Evolutionary conservation across 2,797 vertebrate genomes (phyloP), one percentile per base, ranked within the genome.

Genomic region (Gymnothorax javanicus): DNA sequence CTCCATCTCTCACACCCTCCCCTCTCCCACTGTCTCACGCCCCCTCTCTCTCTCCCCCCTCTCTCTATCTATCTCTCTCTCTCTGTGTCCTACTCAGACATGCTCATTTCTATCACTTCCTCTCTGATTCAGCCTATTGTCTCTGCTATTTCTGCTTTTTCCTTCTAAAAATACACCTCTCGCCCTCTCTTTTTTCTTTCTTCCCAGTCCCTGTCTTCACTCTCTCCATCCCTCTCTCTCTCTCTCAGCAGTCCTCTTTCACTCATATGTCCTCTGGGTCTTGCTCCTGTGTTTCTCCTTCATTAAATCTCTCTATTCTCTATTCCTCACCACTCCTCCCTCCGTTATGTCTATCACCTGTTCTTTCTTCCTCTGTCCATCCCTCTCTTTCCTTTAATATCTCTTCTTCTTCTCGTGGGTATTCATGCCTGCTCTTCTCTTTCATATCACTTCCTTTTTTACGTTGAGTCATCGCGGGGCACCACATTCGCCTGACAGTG

Each of bases 381-480:
- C 8, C 56, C 84, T 23, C 54, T 60, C 64, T 6, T 6, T 7
- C 52, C 8, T 58, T 2, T 57, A 43, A 2, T 3, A 27, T 69
- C 67, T 87, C 73, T 58, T 82, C 88, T 12, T 83, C 79, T 8
- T 3, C 5, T 79, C 23, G 54, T 77, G 23, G 59, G 23, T n/a
- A 59, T 77, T 84, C 88, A 50, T 87, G 82, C 12, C 56, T 77
- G 84, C 85, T 54, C 33, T 33, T 75, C 71, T 7, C 27, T 43
- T 7, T 17, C 33, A 12, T 75, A 13, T 75, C 71, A 17, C 71
- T 75, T 75, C 71, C 33, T 75, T 4, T 75, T 43, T 43, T 33
- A 4, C 2, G 27, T 5, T 13, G 25, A 12, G 3, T 27, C 12
- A 43, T 43, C 33, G 33, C 0, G 13, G 71, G 33, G 43, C 13